Conservation (phyloP, 2,888 invertebrate genomes). For the Morinoia aosen region DNA sequence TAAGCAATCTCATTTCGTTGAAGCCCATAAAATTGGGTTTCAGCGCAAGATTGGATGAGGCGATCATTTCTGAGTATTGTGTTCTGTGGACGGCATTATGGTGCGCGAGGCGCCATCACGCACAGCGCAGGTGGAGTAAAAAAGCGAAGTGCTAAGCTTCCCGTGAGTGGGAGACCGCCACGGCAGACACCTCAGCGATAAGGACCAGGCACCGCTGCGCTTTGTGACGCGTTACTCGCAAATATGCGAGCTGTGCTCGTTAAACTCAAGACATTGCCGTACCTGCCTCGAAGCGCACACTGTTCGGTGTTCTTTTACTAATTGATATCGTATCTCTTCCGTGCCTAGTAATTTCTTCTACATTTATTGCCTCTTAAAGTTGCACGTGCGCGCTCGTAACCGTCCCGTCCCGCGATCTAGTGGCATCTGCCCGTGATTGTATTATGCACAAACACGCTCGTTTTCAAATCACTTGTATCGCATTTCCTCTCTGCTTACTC, state of each 20-base stretch:
- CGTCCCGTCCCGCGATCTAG: background rate
- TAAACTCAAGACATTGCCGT: conserved; percentile 17
- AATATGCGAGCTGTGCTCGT: conserved; percentile 41
- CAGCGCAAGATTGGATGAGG: background rate
- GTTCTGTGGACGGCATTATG: background rate
- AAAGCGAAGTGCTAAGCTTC: background rate
- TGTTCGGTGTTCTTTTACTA: conserved; percentile 32
- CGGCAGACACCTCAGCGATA: conserved; percentile 5
- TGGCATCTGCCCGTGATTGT: conserved; percentile 9
- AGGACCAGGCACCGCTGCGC: background rate
- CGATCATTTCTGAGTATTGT: background rate
- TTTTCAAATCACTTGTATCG: background rate
- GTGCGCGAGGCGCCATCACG: background rate
- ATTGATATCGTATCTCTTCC: conserved; percentile 36
- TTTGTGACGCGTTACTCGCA: background rate
- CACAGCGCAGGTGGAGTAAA: background rate
- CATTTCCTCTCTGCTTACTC: background rate
- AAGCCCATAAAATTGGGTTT: background rate
- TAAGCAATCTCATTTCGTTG: background rate
- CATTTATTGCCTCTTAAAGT: conserved; percentile 36
- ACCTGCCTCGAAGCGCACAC: background rate
- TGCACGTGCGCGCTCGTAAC: conserved; percentile 20
- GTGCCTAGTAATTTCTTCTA: background rate
- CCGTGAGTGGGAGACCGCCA: background rate
- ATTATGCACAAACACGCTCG: background rate